Percentiles rank a stretch among this genome's conserved stretches.
Evolutionary conservation across 2,888 invertebrate genomes (phyloP).

Genomic region (Fragum fragum): DNA sequence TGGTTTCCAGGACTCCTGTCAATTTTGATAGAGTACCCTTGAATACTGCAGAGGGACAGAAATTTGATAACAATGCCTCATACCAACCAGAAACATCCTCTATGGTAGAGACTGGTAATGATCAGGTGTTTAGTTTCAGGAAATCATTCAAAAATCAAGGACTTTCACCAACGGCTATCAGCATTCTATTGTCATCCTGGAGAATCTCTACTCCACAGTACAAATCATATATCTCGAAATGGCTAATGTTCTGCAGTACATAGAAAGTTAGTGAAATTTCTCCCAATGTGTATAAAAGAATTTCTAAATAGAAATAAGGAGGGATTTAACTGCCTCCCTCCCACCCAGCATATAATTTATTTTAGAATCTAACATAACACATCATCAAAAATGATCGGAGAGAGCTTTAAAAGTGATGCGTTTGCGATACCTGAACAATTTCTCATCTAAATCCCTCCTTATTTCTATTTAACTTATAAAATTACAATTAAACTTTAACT

Average conservation of each 20-base stretch:
- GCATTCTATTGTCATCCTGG: slow-evolving; percentile 29
- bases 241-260: slow-evolving; percentile 43
- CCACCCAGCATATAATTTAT: no score
- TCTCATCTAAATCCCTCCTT: no score
- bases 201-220: slow-evolving; percentile 35
- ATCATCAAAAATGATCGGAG: no score
- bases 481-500: no score
- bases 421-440: no score
- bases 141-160: slow-evolving; percentile 15
- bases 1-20: slow-evolving; percentile 28
- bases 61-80: slow-evolving; percentile 19
- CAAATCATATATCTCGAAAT: slow-evolving; percentile 30
- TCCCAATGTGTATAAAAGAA: no score
- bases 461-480: no score
- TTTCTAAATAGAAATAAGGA: no score
- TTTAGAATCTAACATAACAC: no score
- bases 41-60: slow-evolving; percentile 27
- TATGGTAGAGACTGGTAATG: slow-evolving; percentile 25
- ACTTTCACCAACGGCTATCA: slow-evolving; percentile 33
- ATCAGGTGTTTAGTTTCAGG: slow-evolving; percentile 33
- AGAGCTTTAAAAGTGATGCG: no score
- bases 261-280: no score
- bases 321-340: no score
- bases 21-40: slow-evolving; percentile 31
- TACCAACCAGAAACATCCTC: slow-evolving; percentile 23